phyloP scores from a whole-genome alignment of 92 coral and sea anemone species.

The Phenganax subtilis region DNA sequence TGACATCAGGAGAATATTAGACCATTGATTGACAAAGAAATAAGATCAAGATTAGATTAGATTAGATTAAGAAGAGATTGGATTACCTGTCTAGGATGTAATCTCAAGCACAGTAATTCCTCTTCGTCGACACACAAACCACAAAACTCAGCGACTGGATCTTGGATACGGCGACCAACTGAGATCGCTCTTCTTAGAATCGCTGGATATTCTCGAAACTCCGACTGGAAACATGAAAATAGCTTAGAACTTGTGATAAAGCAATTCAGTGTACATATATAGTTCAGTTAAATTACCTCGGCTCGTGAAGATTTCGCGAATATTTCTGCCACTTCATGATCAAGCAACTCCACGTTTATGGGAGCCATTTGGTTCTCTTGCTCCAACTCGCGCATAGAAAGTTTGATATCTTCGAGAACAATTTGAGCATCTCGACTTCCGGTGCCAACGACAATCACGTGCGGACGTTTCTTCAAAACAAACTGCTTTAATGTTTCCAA shows the following conservation, averaged over 20 bases:
- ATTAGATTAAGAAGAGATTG: background rate
- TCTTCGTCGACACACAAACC: slow-evolving; percentile 90
- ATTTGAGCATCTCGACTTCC: slow-evolving; percentile 69
- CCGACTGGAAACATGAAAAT: slow-evolving; percentile 52
- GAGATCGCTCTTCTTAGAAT: slow-evolving; percentile 90
- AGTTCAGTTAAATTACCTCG: slow-evolving; percentile 51
- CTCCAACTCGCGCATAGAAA: slow-evolving; percentile 82
- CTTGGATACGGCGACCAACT: slow-evolving; percentile 89
- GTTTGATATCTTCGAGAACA: slow-evolving; percentile 82
- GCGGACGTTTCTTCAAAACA: slow-evolving; percentile 84
- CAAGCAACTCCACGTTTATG: slow-evolving; percentile 83
- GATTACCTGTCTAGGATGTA: slow-evolving; percentile 82
- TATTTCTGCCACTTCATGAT: slow-evolving; percentile 84
- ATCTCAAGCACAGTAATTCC: slow-evolving; percentile 75
- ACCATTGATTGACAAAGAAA: background rate
- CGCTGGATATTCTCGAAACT: slow-evolving; percentile 92
- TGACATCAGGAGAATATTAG: too few relatives aligned
- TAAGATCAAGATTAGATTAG: background rate
- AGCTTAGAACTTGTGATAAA: background rate
- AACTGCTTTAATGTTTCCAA: slow-evolving; percentile 78
- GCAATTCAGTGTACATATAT: background rate
- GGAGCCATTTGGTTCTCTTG: slow-evolving; percentile 94
- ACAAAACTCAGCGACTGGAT: slow-evolving; percentile 85
- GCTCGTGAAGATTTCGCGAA: slow-evolving; percentile 78
- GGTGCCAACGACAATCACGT: slow-evolving; percentile 82